Conservation (phyloP, 2,797 vertebrate genomes). For the Zalophus californianus region DNA sequence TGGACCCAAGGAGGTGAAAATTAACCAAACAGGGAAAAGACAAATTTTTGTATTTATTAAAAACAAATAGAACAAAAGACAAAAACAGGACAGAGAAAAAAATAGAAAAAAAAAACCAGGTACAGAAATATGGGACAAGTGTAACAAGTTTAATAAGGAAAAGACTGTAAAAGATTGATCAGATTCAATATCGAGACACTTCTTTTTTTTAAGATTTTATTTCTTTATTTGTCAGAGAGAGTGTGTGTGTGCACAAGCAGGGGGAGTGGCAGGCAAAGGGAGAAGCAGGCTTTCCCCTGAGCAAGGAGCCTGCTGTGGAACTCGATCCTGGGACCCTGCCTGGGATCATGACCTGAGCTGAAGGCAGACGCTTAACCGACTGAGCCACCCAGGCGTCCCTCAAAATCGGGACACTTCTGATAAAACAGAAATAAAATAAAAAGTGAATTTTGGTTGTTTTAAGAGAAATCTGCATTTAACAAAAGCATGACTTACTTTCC, state of each 20-base stretch:
- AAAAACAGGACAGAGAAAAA: conserved; percentile 2
- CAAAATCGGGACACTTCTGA: not conserved
- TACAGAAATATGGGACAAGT: not conserved
- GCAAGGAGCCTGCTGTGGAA: not conserved
- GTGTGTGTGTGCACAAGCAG: not conserved
- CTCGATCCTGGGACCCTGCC: not conserved
- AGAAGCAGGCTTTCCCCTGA: not conserved
- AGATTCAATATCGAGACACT: not conserved
- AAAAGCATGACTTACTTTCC: not conserved
- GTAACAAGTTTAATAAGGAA: conserved; percentile 39
- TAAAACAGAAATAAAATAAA: conserved; percentile 48
- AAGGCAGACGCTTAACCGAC: not conserved
- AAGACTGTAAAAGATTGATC: not conserved
- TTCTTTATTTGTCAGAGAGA: not conserved
- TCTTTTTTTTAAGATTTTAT: not conserved
- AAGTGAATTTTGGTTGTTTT: conserved; percentile 53
- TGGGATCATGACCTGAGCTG: too few relatives aligned
- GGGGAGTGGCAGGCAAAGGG: not conserved
- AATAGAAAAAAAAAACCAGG: conserved; percentile 11
- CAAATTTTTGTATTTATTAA: conserved; percentile 38
- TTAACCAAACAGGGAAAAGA: conserved; percentile 13
- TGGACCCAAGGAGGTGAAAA: not conserved
- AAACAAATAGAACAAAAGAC: conserved; percentile 21
- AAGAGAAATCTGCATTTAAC: conserved; percentile 48
- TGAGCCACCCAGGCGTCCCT: not conserved